Percentiles rank a stretch among this genome's conserved stretches.
These are phyloP conservation scores for Epizoanthus illoricatus DNA, from an alignment of 92 coral and sea anemone genomes.

Conservation along the genomic window DNA sequence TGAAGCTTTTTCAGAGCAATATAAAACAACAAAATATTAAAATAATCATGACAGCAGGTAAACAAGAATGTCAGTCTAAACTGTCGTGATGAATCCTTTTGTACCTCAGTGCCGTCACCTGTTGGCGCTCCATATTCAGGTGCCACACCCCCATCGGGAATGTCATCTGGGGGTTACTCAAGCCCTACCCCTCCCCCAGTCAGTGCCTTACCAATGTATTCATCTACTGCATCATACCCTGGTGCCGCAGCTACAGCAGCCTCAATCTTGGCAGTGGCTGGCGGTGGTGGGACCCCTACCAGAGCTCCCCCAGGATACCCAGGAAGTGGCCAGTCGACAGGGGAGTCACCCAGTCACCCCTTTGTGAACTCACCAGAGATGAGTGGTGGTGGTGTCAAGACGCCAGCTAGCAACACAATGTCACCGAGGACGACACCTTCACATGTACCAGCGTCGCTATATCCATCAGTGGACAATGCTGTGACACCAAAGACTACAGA, in stretches of 20 bases:
- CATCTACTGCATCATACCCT: constrained; percentile 50
- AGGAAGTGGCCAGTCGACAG: constrained; percentile 52
- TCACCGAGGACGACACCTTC: constrained; percentile 65
- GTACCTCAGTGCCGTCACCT: constrained; percentile 30
- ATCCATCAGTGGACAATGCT: constrained; percentile 60
- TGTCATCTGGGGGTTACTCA: constrained; percentile 35
- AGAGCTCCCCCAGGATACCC: constrained; percentile 69
- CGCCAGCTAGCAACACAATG: constrained; percentile 47
- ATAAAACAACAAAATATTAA: no score
- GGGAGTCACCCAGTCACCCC: constrained; percentile 59
- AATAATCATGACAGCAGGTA: no score
- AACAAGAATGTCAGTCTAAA: not conserved
- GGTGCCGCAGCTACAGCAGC: constrained; percentile 95
- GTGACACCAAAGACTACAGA: constrained; percentile 54
- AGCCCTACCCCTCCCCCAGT: constrained; percentile 41
- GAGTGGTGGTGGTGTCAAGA: constrained; percentile 53
- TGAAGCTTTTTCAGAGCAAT: no score
- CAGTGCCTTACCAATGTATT: constrained; percentile 24
- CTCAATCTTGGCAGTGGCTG: constrained; percentile 45
- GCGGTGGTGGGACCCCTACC: constrained; percentile 75
- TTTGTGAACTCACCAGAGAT: constrained; percentile 68
- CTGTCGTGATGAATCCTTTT: not conserved
- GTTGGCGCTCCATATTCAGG: constrained; percentile 32
- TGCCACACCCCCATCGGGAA: constrained; percentile 38
- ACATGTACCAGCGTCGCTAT: constrained; percentile 52